Conservation (phyloP, 2,113 vertebrate genomes). For the Arenaria interpres region DNA sequence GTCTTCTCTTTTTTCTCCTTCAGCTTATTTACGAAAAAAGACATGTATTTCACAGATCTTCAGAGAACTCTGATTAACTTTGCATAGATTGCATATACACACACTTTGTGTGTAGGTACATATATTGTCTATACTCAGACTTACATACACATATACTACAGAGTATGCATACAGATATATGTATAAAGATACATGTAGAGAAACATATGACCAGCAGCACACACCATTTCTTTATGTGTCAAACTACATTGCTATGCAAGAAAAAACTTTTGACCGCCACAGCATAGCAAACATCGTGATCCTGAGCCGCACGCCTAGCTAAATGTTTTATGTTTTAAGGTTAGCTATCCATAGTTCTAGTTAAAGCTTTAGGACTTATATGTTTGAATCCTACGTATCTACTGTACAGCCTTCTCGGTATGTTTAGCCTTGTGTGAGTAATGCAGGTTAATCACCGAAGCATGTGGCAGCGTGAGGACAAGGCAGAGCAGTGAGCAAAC, state of each 20-base stretch:
- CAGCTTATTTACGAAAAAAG: slow-evolving; percentile 9
- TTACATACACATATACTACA: neutral
- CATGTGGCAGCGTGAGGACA: neutral
- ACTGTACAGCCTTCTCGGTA: accelerated
- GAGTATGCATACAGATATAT: neutral
- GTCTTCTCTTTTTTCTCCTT: neutral
- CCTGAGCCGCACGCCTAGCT: neutral
- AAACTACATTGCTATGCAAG: neutral
- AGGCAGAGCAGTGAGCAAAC: neutral
- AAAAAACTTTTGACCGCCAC: neutral
- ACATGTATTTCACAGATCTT: neutral
- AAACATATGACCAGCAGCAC: neutral
- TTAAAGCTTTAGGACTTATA: neutral
- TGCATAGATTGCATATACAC: neutral
- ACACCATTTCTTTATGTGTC: neutral
- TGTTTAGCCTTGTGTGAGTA: neutral
- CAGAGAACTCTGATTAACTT: neutral
- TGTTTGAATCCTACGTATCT: neutral
- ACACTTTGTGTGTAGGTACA: neutral
- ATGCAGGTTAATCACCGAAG: neutral
- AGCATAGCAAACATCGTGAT: neutral
- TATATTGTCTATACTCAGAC: neutral
- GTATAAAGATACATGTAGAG: neutral
- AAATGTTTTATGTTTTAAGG: neutral
- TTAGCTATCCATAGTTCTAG: neutral